phyloP scores from a whole-genome alignment of 2,113 vertebrate genomes.

The Otus sunia region DNA sequence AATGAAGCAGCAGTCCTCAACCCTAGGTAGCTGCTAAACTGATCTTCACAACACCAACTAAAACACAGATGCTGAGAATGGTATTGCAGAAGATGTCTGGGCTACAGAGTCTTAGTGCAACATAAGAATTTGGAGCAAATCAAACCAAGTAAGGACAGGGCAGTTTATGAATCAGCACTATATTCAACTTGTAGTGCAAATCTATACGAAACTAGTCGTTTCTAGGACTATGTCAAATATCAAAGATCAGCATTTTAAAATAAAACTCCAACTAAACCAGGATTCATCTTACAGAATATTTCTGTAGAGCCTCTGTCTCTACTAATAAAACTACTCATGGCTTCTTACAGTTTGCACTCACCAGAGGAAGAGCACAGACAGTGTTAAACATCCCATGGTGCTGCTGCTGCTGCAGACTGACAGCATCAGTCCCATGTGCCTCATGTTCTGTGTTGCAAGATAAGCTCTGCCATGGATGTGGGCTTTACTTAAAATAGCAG shows the following conservation, averaged over 20 bases:
- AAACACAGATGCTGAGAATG: neutral
- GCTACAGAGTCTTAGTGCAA: neutral
- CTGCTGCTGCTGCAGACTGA: neutral
- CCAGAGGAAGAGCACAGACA: neutral
- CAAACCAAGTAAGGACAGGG: neutral
- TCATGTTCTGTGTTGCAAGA: neutral
- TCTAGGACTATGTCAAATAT: neutral
- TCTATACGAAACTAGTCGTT: neutral
- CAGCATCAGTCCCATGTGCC: neutral
- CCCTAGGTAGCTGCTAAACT: neutral
- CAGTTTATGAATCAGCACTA: neutral
- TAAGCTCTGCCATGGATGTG: neutral
- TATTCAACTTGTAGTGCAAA: neutral
- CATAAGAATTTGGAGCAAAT: neutral
- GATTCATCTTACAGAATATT: neutral
- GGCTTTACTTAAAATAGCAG: neutral
- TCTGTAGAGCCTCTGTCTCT: neutral
- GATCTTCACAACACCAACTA: neutral
- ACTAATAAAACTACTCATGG: neutral
- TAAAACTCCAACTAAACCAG: neutral
- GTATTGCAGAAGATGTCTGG: neutral
- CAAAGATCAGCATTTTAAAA: neutral
- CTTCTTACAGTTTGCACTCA: neutral
- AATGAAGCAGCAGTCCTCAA: neutral
- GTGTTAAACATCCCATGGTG: fast-evolving